These are phyloP conservation scores for Anagrus nilaparvatae DNA, from an alignment of 1,140 invertebrate species.

Conservation along the genomic window DNA sequence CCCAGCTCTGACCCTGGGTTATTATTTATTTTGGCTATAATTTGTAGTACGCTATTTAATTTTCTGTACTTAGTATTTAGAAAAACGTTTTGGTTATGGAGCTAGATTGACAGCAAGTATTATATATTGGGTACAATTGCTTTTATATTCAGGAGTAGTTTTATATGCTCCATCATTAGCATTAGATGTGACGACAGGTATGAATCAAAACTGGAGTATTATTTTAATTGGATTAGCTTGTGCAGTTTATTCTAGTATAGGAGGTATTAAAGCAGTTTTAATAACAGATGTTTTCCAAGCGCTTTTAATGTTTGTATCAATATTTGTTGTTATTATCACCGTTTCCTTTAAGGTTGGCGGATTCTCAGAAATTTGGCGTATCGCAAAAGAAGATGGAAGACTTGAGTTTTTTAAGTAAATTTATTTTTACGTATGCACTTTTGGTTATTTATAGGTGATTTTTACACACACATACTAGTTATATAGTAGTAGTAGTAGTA, in stretches of 20 bases:
- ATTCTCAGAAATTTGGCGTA: slow-evolving; percentile 52
- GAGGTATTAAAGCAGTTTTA: slow-evolving; percentile 84
- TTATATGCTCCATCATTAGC: slow-evolving; percentile 86
- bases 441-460: too few species aligned
- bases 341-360: slow-evolving; percentile 54
- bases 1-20: too few species aligned
- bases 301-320: slow-evolving; percentile 62
- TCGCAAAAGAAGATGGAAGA: slow-evolving; percentile 52
- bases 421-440: too few species aligned
- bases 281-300: slow-evolving; percentile 79
- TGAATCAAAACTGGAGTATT: slow-evolving; percentile 64
- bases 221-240: slow-evolving; percentile 73
- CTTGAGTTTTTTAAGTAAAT: slow-evolving; percentile 60
- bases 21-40: too few species aligned
- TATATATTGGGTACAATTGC: slow-evolving; percentile 71
- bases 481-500: too few species aligned
- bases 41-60: too few species aligned
- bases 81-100: slow-evolving; percentile 63
- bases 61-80: slow-evolving; percentile 67
- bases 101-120: slow-evolving; percentile 61
- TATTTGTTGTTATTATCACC: slow-evolving; percentile 66
- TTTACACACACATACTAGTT: too few species aligned
- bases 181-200: slow-evolving; percentile 75
- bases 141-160: slow-evolving; percentile 87
- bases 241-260: slow-evolving; percentile 77